These are phyloP conservation scores for Thunnus albacares DNA, from an alignment of 2,797 vertebrate species.

Conservation along the genomic window DNA sequence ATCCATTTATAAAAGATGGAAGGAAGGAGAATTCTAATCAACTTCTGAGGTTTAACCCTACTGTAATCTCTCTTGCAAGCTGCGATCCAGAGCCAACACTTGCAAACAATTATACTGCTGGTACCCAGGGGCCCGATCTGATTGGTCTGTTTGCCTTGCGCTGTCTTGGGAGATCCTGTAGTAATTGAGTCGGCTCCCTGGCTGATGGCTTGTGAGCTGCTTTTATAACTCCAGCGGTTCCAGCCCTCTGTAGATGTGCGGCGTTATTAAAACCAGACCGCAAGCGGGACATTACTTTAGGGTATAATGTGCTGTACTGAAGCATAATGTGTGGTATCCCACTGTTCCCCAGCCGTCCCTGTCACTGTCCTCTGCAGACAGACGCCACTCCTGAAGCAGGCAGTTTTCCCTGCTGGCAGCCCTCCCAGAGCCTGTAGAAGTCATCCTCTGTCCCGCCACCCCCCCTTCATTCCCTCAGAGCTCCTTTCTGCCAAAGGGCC, in stretches of 20 bases:
- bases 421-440: slow-evolving; percentile 76
- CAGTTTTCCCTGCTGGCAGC: slow-evolving; percentile 69
- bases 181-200: slow-evolving; percentile 75
- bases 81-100: slow-evolving; percentile 70
- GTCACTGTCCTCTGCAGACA: slow-evolving; percentile 75
- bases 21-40: slow-evolving; percentile 72
- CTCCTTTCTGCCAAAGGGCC: slow-evolving; percentile 70
- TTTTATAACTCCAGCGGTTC: slow-evolving; percentile 61
- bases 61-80: slow-evolving; percentile 64
- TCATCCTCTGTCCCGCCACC: slow-evolving; percentile 61
- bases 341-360: slow-evolving; percentile 55
- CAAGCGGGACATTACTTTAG: slow-evolving; percentile 61
- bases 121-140: slow-evolving; percentile 73
- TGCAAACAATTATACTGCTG: slow-evolving; percentile 78
- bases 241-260: slow-evolving; percentile 59
- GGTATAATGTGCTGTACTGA: slow-evolving; percentile 55
- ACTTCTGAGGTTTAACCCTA: slow-evolving; percentile 68
- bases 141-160: slow-evolving; percentile 81
- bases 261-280: slow-evolving; percentile 74
- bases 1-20: slow-evolving; percentile 66
- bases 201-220: slow-evolving; percentile 67
- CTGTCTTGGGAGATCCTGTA: slow-evolving; percentile 74
- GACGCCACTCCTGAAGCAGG: slow-evolving; percentile 69
- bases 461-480: slow-evolving; percentile 56
- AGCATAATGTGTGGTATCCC: slow-evolving; percentile 71